Evolutionary conservation across 1,140 invertebrate genomes (phyloP), one percentile per base, ranked within the genome.

Genomic region (Agraylea sexmaculata): DNA sequence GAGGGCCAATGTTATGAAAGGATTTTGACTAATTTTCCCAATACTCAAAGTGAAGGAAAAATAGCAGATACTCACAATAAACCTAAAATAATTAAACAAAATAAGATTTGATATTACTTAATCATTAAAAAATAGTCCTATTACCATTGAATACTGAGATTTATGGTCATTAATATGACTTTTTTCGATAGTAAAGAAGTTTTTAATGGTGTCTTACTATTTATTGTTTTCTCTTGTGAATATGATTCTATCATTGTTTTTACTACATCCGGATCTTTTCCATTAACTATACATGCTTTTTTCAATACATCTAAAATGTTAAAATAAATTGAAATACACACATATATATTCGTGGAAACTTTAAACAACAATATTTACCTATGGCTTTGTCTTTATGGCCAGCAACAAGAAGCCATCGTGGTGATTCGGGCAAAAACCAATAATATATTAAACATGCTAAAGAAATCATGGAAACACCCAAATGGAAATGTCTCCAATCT

Each of bases 391-490:
- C 72, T 17, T 75, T 65, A 47, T 69, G 71, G 0, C 81, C 79
- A 7, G 75, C 73, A 5, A 78, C 74, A 1, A 85, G 53, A 2
- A 88, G 63, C 85, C 85, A 89, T 22, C 84, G 66, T 0, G 85
- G 84, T 4, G 81, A 84, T 61, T 89, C 84, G 4, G 83, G 77
- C 47, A 87, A 60, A 2, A 79, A 54, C 66, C 74, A 82, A 47
- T 75, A 77, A 49, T 80, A 83, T 1, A 73, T 62, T 5, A 87
- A 44, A 32, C 80, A 69, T 6, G 82, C 51, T 11, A 76, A 56
- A 0, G 80, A 75, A 10, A 83, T 74, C 3, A 78, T 55, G 0
- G 81, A 79, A 21, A 85, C 64, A 4, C 71, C 68, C 51, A 86
- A 66, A 62, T 87, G 80, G 22, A 83, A 74, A 46, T 74, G 68